Percentiles rank a stretch among this genome's conserved stretches.
Evolutionary conservation across 2,888 invertebrate genomes (phyloP).

Genomic region (Lasioglossum morio): DNA sequence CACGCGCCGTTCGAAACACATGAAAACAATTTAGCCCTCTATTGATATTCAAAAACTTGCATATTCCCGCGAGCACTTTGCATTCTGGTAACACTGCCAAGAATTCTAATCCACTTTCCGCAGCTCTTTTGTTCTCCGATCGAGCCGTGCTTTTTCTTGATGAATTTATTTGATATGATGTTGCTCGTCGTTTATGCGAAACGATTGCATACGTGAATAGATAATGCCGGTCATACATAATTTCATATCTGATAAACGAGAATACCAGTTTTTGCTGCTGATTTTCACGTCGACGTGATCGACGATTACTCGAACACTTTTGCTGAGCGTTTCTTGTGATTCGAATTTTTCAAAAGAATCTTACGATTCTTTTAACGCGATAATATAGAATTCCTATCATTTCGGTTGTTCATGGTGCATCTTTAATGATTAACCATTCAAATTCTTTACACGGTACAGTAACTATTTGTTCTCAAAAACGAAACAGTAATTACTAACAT

Average conservation of each 20-base stretch:
- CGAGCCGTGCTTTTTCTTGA: neutral
- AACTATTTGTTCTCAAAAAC: too few relatives aligned
- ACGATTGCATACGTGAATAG: neutral
- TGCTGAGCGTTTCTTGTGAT: neutral
- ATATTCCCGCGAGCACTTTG: neutral
- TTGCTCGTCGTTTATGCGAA: neutral
- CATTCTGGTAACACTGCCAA: constrained; percentile 11
- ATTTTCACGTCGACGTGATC: neutral
- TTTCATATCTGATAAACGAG: neutral
- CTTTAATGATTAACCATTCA: too few relatives aligned
- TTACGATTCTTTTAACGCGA: neutral
- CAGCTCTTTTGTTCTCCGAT: constrained; percentile 16
- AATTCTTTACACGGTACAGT: too few relatives aligned
- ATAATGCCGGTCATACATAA: neutral
- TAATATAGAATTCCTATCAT: neutral
- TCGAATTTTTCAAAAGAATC: neutral
- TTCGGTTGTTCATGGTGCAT: neutral
- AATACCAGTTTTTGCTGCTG: neutral
- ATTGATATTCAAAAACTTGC: neutral
- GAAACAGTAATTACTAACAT: too few relatives aligned
- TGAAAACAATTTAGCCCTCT: neutral
- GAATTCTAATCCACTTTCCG: constrained; percentile 19
- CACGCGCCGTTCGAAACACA: neutral
- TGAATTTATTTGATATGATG: neutral
- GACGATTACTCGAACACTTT: neutral